phyloP scores from a whole-genome alignment of 2,797 vertebrate species.

The Molossus molossus region DNA sequence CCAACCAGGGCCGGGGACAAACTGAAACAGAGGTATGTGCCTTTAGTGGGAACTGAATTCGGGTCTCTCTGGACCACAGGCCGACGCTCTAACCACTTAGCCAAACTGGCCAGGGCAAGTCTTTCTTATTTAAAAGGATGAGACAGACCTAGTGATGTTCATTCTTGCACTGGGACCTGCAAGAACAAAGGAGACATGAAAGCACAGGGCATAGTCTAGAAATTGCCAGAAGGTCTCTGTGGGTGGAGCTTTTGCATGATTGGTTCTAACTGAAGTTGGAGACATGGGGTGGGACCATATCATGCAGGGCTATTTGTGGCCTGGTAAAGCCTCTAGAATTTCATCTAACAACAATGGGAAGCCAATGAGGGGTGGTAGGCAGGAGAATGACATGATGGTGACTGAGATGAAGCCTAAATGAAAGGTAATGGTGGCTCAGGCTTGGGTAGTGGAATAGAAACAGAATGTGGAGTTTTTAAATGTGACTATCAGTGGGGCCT shows the following conservation, averaged over 20 bases:
- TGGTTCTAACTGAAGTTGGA: background rate
- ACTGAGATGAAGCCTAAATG: background rate
- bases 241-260: background rate
- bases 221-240: background rate
- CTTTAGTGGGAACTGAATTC: background rate
- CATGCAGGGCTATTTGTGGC: no score
- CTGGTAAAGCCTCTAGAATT: background rate
- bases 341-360: background rate
- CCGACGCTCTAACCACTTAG: no score
- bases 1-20: no score
- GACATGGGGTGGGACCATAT: background rate
- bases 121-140: background rate
- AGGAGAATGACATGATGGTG: background rate
- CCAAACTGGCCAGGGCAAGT: no score
- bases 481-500: background rate
- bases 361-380: no score
- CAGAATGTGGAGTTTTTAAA: background rate
- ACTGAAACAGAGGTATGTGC: no score
- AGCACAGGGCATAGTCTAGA: background rate
- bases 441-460: background rate
- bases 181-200: background rate
- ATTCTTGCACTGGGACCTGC: background rate
- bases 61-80: no score
- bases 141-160: background rate
- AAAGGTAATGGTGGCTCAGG: background rate